Evolutionary conservation across 2,113 vertebrate genomes (phyloP).

Genomic region (Meles meles): DNA sequence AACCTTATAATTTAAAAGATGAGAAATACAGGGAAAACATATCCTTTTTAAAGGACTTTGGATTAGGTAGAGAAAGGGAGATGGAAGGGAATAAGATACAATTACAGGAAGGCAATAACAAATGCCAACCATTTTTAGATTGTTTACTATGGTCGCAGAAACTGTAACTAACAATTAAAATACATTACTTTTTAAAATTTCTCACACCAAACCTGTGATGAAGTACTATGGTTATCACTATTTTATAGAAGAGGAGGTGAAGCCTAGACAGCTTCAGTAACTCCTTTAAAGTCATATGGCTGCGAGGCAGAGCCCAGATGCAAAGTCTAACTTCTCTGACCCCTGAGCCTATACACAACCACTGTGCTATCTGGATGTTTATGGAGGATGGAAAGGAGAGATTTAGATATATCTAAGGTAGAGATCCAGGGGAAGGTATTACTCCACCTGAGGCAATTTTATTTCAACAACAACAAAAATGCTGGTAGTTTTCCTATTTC

Average conservation of each 20-base stretch:
- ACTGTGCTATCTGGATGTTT: background rate
- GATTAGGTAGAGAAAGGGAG: background rate
- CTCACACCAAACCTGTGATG: background rate
- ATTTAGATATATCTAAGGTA: background rate
- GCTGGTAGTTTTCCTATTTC: background rate
- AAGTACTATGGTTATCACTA: background rate
- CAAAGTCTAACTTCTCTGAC: background rate
- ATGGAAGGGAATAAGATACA: background rate
- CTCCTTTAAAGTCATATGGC: background rate
- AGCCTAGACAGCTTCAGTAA: background rate
- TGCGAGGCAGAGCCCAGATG: background rate
- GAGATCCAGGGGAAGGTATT: background rate
- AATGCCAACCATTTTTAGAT: background rate
- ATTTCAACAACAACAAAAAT: background rate
- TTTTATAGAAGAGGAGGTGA: background rate
- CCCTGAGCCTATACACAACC: background rate
- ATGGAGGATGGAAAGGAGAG: background rate
- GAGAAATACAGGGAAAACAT: background rate
- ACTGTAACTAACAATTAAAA: background rate
- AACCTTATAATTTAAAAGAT: background rate
- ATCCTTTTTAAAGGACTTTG: background rate
- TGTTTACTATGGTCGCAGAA: background rate
- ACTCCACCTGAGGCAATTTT: background rate
- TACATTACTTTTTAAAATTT: slow-evolving; percentile 8
- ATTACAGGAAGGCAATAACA: background rate